Evolutionary conservation across 2,797 vertebrate genomes (phyloP), one percentile per base, ranked within the genome.

Genomic region (Syndactyla subalaris): DNA sequence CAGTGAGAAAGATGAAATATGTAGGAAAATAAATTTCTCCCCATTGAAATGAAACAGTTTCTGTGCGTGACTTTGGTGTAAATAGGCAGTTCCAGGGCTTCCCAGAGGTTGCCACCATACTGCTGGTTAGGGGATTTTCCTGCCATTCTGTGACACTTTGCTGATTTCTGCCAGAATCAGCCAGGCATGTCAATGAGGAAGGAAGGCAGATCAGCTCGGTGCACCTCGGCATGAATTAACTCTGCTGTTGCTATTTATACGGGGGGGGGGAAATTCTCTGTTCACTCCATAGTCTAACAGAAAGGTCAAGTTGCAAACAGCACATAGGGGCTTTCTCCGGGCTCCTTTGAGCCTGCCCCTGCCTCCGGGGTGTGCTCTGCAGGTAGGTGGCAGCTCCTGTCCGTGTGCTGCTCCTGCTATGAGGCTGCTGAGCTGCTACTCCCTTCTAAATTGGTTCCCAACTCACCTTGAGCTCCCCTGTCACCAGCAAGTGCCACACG

Each of bases 241-340:
- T 48, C 67, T 87, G 77, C 55, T 43, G 36, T 20, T 93, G 61
- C 93, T 96, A 92, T 95, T 95, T 95, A 89, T 72, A 93, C 10
- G 71, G 34, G 24, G 36, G 17, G 6, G 1, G 6, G 1, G 1
- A 87, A 89, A 27, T 73, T 70, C 71, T 84, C 80, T 0, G 0
- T 72, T 68, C 29, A 7, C 30, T 59, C 32, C 3, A 1, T 6
- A 3, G 43, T 83, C 32, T 43, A 62, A 41, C 15, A 67, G 82
- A 87, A 87, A 65, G 0, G 5, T 48, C 3, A 19, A 2, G 27
- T 23, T 76, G 45, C 67, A 49, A 51, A 38, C 24, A 55, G 67
- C 63, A 5, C 1, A 0, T 2, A 46, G 14, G 10, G 1, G 52
- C 36, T 94, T 82, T 61, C 55, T 86, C 32, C 0, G 15, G 34